Evolutionary conservation across 2,113 vertebrate species (phyloP).

Genomic region (Heloderma charlesbogerti): DNA sequence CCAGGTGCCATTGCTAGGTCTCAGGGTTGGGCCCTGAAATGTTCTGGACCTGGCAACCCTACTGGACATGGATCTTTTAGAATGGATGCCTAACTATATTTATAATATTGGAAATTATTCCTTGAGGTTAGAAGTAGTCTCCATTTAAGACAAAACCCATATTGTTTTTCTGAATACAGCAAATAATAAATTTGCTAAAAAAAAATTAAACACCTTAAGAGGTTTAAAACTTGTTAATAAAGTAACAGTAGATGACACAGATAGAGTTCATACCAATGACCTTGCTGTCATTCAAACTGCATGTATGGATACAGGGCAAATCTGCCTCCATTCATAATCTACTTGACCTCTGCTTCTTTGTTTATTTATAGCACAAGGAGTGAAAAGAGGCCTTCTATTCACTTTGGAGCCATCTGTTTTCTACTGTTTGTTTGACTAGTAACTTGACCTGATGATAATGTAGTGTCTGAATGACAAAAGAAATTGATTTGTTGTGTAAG

Average conservation of each 20-base stretch:
- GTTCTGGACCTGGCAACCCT: too few species aligned
- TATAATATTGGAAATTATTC: background rate
- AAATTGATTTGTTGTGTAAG: constrained; percentile 18
- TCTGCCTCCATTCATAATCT: constrained; percentile 13
- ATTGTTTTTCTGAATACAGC: background rate
- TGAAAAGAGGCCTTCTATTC: constrained; percentile 14
- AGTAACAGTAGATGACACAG: constrained; percentile 1
- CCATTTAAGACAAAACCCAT: background rate
- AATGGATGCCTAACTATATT: background rate
- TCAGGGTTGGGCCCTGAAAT: too few species aligned
- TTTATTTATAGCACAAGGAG: constrained; percentile 35
- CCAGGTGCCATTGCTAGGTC: too few species aligned
- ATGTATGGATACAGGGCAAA: background rate
- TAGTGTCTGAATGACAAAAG: constrained; percentile 40
- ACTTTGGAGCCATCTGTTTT: constrained; percentile 52
- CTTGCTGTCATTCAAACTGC: constrained; percentile 27
- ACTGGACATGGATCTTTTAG: background rate
- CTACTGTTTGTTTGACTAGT: constrained; percentile 51
- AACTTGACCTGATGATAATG: constrained; percentile 48
- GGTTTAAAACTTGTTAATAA: constrained; percentile 6
- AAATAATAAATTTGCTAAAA: background rate
- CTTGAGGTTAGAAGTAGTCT: background rate
- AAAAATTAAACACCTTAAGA: background rate
- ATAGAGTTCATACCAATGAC: constrained; percentile 5
- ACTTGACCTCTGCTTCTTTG: constrained; percentile 28